Evolutionary conservation across 2,888 invertebrate species (phyloP).

Genomic region (Andricus quercusramuli): DNA sequence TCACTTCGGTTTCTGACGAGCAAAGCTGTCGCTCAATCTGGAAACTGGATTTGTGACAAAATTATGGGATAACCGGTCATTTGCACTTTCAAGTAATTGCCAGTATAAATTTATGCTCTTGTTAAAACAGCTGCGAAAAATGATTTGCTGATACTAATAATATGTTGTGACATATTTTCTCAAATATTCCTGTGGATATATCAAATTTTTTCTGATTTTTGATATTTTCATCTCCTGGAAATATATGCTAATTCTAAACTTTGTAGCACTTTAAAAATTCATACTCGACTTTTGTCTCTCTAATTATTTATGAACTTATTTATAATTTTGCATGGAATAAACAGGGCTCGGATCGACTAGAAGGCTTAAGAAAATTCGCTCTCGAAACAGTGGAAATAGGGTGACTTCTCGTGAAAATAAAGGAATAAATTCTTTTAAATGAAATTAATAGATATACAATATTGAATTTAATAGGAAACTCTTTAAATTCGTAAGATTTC

Average conservation of each 20-base stretch:
- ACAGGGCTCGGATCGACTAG: too few relatives aligned
- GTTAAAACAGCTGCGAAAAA: neutral
- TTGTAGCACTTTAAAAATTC: neutral
- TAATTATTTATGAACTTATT: too few relatives aligned
- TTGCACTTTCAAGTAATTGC: conserved; percentile 12
- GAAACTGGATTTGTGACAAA: conserved; percentile 12
- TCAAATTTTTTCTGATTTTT: neutral
- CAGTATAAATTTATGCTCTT: conserved; percentile 5
- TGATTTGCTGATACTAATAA: conserved; percentile 1
- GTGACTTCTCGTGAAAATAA: too few relatives aligned
- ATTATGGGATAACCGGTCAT: neutral
- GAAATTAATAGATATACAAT: too few relatives aligned
- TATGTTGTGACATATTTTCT: neutral
- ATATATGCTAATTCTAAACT: neutral
- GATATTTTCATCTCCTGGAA: neutral
- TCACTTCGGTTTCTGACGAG: neutral
- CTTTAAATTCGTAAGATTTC: too few relatives aligned
- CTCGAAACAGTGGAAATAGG: too few relatives aligned
- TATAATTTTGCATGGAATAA: too few relatives aligned
- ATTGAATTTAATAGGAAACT: too few relatives aligned
- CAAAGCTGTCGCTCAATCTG: neutral
- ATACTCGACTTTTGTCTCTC: too few relatives aligned
- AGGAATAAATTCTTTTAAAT: too few relatives aligned
- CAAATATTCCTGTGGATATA: neutral
- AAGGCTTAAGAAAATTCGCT: too few relatives aligned